Percentiles rank a stretch among this genome's conserved stretches.
These are phyloP conservation scores for Sinocyclocheilus anophthalmus DNA, from an alignment of 2,113 vertebrate species.

Conservation along the genomic window DNA sequence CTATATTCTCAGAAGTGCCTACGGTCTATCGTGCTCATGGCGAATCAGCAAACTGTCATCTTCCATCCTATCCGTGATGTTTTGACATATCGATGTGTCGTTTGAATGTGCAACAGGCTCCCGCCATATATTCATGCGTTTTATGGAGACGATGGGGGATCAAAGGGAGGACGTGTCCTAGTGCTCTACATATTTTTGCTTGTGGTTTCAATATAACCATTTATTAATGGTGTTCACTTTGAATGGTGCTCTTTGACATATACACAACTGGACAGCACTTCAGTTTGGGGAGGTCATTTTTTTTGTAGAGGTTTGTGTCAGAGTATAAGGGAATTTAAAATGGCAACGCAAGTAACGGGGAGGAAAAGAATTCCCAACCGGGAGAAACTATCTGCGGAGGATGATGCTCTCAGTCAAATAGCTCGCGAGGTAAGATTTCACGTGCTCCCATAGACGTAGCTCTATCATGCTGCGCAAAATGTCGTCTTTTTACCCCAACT, in stretches of 20 bases:
- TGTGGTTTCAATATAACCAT: not conserved
- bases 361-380: conserved; percentile 82
- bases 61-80: not conserved
- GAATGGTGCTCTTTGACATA: conserved; percentile 5
- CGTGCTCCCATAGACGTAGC: not conserved
- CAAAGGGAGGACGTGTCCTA: not conserved
- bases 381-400: conserved; percentile 84
- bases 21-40: not conserved
- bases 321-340: conserved; percentile 56
- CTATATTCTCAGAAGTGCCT: not conserved
- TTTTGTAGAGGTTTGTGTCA: not conserved
- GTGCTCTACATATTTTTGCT: not conserved
- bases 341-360: conserved; percentile 84
- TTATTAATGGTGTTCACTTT: not conserved
- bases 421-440: conserved; percentile 81
- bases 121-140: not conserved
- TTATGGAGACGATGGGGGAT: conserved; percentile 35
- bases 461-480: conserved; percentile 54
- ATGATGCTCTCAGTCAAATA: conserved; percentile 84
- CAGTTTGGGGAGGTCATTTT: not conserved
- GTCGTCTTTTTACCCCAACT: not conserved
- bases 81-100: conserved; percentile 3
- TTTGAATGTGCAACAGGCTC: conserved; percentile 34
- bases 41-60: conserved; percentile 15
- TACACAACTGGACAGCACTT: conserved; percentile 13